phyloP scores from a whole-genome alignment of 2,113 vertebrate species.

The Anoura caudifer region DNA sequence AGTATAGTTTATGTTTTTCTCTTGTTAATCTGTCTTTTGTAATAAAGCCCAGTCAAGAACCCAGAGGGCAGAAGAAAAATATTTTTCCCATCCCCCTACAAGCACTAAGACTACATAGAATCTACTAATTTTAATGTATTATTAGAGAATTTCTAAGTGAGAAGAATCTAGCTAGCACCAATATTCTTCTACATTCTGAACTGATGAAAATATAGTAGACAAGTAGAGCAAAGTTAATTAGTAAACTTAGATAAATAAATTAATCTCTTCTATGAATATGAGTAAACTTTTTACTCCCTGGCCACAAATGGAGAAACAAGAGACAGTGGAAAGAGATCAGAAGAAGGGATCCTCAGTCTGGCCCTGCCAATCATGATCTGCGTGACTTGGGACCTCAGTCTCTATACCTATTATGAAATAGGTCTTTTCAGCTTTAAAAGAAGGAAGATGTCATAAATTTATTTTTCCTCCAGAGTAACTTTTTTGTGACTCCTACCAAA shows the following conservation, averaged over 20 bases:
- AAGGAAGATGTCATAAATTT: background rate
- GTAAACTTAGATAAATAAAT: background rate
- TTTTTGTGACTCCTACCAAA: background rate
- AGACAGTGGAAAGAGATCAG: accelerated
- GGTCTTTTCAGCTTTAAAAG: background rate
- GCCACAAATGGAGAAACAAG: background rate
- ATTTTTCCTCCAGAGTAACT: background rate
- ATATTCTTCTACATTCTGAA: background rate
- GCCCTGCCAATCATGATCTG: background rate
- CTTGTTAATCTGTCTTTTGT: background rate
- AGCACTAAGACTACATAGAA: background rate
- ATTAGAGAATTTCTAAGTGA: background rate
- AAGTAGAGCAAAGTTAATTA: background rate
- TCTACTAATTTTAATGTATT: background rate
- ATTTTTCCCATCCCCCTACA: background rate
- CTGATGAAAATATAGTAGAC: background rate
- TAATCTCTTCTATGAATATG: background rate
- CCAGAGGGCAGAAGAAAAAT: background rate
- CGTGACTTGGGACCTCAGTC: background rate
- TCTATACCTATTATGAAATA: background rate
- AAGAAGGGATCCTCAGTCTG: background rate
- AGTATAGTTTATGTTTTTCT: background rate
- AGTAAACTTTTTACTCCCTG: background rate
- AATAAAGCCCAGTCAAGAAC: background rate
- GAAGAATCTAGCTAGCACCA: background rate